phyloP scores from a whole-genome alignment of 2,797 vertebrate genomes.

The Myotis planiceps region DNA sequence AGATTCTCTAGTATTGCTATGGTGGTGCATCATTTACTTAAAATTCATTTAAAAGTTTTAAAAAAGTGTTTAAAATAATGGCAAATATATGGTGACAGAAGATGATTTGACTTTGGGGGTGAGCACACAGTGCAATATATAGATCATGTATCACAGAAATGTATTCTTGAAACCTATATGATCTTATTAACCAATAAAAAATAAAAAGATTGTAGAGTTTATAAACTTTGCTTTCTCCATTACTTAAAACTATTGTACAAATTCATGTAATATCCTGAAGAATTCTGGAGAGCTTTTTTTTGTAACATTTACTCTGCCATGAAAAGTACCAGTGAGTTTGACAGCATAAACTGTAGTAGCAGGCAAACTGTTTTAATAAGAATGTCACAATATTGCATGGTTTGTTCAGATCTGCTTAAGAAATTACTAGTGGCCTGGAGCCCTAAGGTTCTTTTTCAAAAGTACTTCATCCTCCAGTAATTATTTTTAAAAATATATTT shows the following conservation, averaged over 20 bases:
- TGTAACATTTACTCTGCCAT: neutral
- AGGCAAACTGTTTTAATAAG: neutral
- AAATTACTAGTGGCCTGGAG: neutral
- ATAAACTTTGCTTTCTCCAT: neutral
- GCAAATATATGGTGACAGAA: neutral
- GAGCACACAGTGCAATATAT: neutral
- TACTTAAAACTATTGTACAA: constrained; percentile 3
- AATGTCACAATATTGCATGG: neutral
- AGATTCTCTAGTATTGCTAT: neutral
- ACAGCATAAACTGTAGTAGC: neutral
- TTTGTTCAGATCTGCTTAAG: neutral
- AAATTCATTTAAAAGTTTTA: neutral
- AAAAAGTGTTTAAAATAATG: neutral
- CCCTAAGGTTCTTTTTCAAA: neutral
- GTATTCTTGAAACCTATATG: neutral
- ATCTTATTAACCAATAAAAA: neutral
- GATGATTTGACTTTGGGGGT: neutral
- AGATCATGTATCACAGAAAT: neutral
- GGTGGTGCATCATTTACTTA: neutral
- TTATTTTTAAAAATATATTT: no score
- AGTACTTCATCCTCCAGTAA: neutral
- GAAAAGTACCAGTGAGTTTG: neutral
- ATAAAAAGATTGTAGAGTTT: neutral
- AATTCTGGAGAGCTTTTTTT: neutral
- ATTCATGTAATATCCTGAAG: neutral